Percentiles rank a stretch among this genome's conserved stretches.
Evolutionary conservation across 2,888 invertebrate species (phyloP).

Genomic region (Hylaea fasciaria): DNA sequence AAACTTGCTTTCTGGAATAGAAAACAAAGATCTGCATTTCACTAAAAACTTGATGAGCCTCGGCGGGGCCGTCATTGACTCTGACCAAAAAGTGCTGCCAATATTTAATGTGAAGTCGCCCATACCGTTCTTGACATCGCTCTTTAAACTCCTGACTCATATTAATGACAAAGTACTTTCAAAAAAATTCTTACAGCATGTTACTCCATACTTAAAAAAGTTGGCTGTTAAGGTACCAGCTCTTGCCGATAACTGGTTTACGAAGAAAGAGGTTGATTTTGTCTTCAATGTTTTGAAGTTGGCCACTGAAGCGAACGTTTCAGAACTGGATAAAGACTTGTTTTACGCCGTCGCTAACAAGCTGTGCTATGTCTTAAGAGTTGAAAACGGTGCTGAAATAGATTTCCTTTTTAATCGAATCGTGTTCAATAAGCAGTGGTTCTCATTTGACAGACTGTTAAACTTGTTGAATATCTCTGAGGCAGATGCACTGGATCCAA

Average conservation of each 20-base stretch:
- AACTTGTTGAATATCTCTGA: conserved; percentile 81
- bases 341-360: conserved; percentile 85
- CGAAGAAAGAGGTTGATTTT: conserved; percentile 86
- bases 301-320: conserved; percentile 61
- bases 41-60: conserved; percentile 71
- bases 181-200: conserved; percentile 67
- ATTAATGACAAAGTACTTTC: conserved; percentile 66
- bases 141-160: conserved; percentile 65
- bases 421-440: conserved; percentile 86
- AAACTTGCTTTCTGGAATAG: conserved; percentile 72
- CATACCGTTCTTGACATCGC: conserved; percentile 70
- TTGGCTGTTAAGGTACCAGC: conserved; percentile 65
- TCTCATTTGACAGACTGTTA: conserved; percentile 83
- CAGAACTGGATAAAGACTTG: conserved; percentile 77
- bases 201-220: conserved; percentile 70
- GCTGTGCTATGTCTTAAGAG: conserved; percentile 85
- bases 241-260: conserved; percentile 86
- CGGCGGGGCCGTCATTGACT: conserved; percentile 64
- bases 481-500: conserved; percentile 49
- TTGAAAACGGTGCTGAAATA: conserved; percentile 84
- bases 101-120: conserved; percentile 68
- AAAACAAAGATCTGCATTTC: conserved; percentile 61
- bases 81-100: conserved; percentile 69
- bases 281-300: conserved; percentile 80
- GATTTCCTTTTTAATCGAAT: conserved; percentile 84